Evolutionary conservation across 1,140 invertebrate genomes (phyloP).

Genomic region (Drosophila lacertosa): DNA sequence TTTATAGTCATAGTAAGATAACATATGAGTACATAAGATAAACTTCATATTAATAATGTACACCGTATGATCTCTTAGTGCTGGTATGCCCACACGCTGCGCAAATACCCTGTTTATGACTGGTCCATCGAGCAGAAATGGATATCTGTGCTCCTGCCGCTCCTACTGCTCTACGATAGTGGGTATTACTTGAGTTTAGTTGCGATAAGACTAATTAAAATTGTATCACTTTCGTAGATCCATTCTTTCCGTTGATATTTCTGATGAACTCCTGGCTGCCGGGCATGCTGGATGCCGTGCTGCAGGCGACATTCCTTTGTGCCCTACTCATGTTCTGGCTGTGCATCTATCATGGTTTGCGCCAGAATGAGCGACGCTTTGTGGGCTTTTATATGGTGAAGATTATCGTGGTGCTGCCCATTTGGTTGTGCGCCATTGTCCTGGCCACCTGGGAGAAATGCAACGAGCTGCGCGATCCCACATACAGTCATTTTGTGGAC

Average conservation of each 20-base stretch:
- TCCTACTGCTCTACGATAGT: slow-evolving; percentile 97
- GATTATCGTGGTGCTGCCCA: slow-evolving; percentile 92
- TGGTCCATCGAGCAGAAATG: slow-evolving; percentile 99
- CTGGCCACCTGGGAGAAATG: slow-evolving; percentile 95
- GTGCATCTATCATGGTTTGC: slow-evolving; percentile 93
- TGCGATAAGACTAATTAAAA: neutral
- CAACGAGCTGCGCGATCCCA: slow-evolving; percentile 95
- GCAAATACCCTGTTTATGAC: slow-evolving; percentile 94
- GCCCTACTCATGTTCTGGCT: slow-evolving; percentile 96
- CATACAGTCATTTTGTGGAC: slow-evolving; percentile 95
- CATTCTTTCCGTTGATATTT: slow-evolving; percentile 95
- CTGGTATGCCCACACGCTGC: slow-evolving; percentile 94
- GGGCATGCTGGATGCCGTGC: slow-evolving; percentile 94
- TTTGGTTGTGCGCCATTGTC: slow-evolving; percentile 94
- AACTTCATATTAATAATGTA: neutral
- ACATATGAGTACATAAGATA: slow-evolving; percentile 1
- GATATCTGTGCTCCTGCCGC: slow-evolving; percentile 95
- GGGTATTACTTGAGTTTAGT: slow-evolving; percentile 69
- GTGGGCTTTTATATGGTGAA: slow-evolving; percentile 96
- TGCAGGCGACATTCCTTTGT: slow-evolving; percentile 95
- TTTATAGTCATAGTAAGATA: slow-evolving; percentile 94
- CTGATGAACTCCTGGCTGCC: slow-evolving; percentile 95
- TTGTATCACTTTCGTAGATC: slow-evolving; percentile 88
- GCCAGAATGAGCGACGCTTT: slow-evolving; percentile 95
- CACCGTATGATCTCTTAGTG: slow-evolving; percentile 86